Percentiles rank a stretch among this genome's conserved stretches.
Evolutionary conservation across 2,797 vertebrate species (phyloP).

Genomic region (Sebastiscus tertius): DNA sequence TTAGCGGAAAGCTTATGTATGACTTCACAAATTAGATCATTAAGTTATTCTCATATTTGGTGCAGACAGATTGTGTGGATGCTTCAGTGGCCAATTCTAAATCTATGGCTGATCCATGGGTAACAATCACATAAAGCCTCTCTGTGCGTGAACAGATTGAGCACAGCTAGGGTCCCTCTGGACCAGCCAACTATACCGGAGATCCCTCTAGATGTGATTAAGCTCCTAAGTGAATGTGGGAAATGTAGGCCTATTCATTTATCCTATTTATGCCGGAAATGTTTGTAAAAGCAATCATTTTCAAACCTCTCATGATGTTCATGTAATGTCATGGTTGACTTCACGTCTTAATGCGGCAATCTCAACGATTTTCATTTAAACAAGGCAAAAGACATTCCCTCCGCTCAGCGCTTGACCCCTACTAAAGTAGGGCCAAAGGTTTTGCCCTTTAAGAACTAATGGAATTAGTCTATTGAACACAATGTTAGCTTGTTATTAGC

Average conservation of each 20-base stretch:
- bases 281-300: neutral
- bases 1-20: conserved; percentile 20
- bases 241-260: conserved; percentile 8
- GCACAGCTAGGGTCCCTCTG: conserved; percentile 5
- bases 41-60: conserved; percentile 37
- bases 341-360: neutral
- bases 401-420: too few species aligned
- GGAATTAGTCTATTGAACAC: too few species aligned
- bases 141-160: conserved; percentile 27
- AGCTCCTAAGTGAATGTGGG: neutral
- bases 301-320: neutral
- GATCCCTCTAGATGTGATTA: neutral
- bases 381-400: too few species aligned
- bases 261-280: neutral
- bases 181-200: neutral
- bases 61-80: conserved; percentile 41
- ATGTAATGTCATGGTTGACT: neutral
- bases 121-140: conserved; percentile 30
- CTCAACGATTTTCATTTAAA: too few species aligned
- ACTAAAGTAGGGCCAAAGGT: too few species aligned
- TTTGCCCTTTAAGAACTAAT: too few species aligned
- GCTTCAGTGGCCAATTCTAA: conserved; percentile 36
- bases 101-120: conserved; percentile 40
- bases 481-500: too few species aligned
- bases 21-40: conserved; percentile 51